Evolutionary conservation across 1,140 invertebrate genomes (phyloP).

Genomic region (Rhagoletis pomonella): DNA sequence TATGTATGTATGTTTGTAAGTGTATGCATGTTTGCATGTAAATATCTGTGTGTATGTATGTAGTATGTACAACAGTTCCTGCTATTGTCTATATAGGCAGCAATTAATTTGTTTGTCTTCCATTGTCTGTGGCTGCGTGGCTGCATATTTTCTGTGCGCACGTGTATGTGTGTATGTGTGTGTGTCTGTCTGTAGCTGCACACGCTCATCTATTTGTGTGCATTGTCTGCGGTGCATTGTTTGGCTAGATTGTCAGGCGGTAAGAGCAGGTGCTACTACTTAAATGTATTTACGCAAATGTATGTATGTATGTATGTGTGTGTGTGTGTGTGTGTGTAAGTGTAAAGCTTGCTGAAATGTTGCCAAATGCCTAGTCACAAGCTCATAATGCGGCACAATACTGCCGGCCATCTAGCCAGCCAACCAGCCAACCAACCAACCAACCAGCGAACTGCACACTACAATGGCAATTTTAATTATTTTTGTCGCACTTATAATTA

Average conservation of each 20-base stretch:
- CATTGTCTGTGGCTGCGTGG: not conserved
- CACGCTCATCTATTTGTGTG: slow-evolving; percentile 27
- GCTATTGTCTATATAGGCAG: slow-evolving; percentile 28
- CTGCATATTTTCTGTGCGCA: too few species aligned
- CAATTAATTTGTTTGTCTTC: slow-evolving; percentile 49
- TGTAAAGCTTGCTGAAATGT: not conserved
- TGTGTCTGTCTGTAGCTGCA: not conserved
- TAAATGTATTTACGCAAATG: not conserved
- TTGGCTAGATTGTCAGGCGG: slow-evolving; percentile 37
- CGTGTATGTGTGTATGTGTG: not conserved
- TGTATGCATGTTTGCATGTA: not conserved
- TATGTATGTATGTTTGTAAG: not conserved
- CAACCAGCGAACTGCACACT: not conserved
- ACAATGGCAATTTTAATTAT: slow-evolving; percentile 51
- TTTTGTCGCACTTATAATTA: slow-evolving; percentile 52
- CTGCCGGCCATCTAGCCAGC: not conserved
- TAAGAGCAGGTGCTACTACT: not conserved
- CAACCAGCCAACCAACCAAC: too few species aligned
- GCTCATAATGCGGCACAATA: not conserved
- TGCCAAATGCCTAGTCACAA: slow-evolving; percentile 42
- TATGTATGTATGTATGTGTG: not conserved
- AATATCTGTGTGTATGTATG: not conserved
- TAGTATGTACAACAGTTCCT: not conserved
- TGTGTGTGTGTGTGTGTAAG: not conserved
- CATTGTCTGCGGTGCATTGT: slow-evolving; percentile 36